Conservation (phyloP, 1,140 invertebrate species). For the Nymphalis io region DNA sequence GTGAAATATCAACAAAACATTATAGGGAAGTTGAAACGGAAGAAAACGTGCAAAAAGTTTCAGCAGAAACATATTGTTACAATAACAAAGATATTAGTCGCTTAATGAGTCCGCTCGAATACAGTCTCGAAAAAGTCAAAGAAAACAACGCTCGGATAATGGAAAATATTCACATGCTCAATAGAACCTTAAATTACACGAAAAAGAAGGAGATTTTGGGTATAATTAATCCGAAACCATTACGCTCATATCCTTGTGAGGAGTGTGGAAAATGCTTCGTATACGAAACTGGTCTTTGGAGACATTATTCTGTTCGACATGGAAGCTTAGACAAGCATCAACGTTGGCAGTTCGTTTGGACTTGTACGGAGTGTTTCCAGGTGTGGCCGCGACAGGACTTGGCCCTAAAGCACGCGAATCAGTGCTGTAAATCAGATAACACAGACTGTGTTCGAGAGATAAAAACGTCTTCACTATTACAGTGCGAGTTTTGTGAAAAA, state of each 20-base stretch:
- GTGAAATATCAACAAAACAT: background rate
- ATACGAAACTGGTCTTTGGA: conserved; percentile 67
- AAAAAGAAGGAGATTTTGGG: conserved; percentile 71
- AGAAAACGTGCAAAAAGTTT: background rate
- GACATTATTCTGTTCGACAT: conserved; percentile 63
- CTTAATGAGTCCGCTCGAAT: conserved; percentile 61
- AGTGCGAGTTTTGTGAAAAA: conserved; percentile 66
- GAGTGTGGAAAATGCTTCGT: conserved; percentile 73
- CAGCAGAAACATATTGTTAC: conserved; percentile 17
- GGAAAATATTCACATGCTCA: conserved; percentile 76
- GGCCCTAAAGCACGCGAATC: conserved; percentile 57
- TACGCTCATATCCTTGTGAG: conserved; percentile 61
- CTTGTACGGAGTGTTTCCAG: conserved; percentile 73
- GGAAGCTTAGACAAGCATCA: conserved; percentile 53
- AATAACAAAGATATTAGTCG: conserved; percentile 26
- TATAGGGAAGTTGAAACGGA: background rate
- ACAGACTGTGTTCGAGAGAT: conserved; percentile 59
- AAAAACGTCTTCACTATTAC: conserved; percentile 58
- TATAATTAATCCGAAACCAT: conserved; percentile 55
- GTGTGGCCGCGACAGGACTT: conserved; percentile 70
- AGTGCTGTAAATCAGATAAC: conserved; percentile 56
- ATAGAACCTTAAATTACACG: conserved; percentile 71
- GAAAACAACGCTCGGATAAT: conserved; percentile 75
- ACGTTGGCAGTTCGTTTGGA: conserved; percentile 75
- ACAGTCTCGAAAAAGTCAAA: conserved; percentile 73